These are phyloP conservation scores for Mesocentrotus franciscanus DNA, from an alignment of 53 echinoderm and acorn worm species.

Conservation along the genomic window DNA sequence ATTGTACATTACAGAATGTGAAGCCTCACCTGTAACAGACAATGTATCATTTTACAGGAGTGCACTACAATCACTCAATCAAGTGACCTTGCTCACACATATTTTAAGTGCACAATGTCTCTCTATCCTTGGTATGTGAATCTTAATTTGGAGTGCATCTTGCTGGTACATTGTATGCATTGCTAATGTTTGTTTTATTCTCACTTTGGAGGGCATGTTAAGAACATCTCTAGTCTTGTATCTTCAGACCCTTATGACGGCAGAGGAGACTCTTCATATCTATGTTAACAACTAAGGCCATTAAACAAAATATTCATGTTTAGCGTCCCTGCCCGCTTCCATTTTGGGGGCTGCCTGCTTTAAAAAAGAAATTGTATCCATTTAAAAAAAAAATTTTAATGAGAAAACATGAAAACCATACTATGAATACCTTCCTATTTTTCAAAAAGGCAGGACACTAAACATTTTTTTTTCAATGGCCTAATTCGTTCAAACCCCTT, in stretches of 20 bases:
- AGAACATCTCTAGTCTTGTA: slow-evolving; percentile 13
- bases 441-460: too few species aligned
- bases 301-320: too few species aligned
- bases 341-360: too few species aligned
- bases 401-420: too few species aligned
- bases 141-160: neutral
- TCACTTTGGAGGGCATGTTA: neutral
- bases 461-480: too few species aligned
- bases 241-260: neutral
- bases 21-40: neutral
- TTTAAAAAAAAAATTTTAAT: too few species aligned
- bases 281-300: too few species aligned
- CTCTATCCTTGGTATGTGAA: neutral
- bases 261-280: too few species aligned
- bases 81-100: neutral
- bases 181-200: slow-evolving; percentile 56
- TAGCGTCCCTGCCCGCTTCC: too few species aligned
- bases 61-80: neutral
- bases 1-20: neutral
- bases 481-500: too few species aligned
- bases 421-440: too few species aligned
- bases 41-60: neutral
- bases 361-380: too few species aligned
- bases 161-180: neutral
- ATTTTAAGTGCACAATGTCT: neutral